Base-by-base conservation (phyloP, 2,888 invertebrate species). In the Cheiracanthium punctorium region DNA sequence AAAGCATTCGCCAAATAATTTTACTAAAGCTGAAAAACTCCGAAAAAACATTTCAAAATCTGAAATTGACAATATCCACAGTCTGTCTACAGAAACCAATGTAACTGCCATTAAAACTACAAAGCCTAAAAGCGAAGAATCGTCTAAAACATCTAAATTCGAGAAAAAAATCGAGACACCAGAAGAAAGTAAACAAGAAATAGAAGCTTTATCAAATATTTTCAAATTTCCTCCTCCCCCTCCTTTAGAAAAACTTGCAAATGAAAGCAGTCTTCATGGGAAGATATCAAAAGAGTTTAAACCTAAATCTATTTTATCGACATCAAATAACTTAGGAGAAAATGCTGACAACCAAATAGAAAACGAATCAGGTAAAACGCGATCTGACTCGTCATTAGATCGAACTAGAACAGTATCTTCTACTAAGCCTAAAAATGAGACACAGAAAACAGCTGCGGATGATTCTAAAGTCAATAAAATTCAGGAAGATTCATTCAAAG, bases 221-320 rank as follows among this genome's bases (percentile, higher is more conserved):
- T 84, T 84, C 28, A 84, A 69, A 12, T 73, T 84, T 37, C 84
- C 84, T 1, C 84, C 84, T 0, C 84, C 84, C 17, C 84, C 84
- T 28, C 84, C 84, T 4, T 43, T 69, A 24, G 84, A 84, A 37
- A 43, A 76, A 10, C 33, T 43, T 41, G n/a, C 24, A n/a, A 76
- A 43, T n/a, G 33, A 69, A 28, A 37, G 58, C 24, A 58, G 58
- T 24, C 24, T 58, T 7, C 58, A 58, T 24, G 58, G 24, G 12
- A 58, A 58, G 2, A 24, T 24, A 58, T 24, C 12, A n/a, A 58
- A 58, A 58, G 43, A 17, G 7, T 5, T 2, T 24, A 4, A 24
- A 24, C 1, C 58, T 24, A 58, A 24, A 1, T 24, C 58, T 24
- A 14, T 17, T 12, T 10, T 48, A 17, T 48, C 58, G 1, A 24